Conservation (phyloP, 2,888 invertebrate species). For the Polydrusus cervinus region DNA sequence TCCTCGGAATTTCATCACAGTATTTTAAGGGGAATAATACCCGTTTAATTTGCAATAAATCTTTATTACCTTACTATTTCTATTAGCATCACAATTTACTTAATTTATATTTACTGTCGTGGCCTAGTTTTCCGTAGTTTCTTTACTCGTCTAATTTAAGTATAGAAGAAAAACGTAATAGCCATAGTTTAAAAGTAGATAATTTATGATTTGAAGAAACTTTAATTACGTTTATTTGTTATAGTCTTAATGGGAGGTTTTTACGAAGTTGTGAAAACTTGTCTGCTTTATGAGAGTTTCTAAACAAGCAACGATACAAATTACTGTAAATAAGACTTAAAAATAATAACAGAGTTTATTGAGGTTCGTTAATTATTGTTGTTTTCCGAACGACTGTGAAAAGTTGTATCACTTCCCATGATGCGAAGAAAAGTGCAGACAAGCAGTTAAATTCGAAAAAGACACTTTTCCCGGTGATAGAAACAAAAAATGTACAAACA, state of each 20-base stretch:
- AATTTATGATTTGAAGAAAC: slow-evolving; percentile 19
- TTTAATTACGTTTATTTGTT: slow-evolving; percentile 30
- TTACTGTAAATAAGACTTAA: slow-evolving; percentile 10
- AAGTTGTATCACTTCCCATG: no score
- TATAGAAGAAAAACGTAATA: slow-evolving; percentile 23
- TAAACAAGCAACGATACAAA: slow-evolving; percentile 10
- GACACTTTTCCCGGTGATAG: no score
- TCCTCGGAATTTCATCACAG: no score
- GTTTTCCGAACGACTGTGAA: no score
- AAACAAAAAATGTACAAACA: no score
- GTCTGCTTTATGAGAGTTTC: slow-evolving; percentile 9
- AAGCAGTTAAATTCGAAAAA: no score
- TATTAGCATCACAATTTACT: slow-evolving; percentile 2
- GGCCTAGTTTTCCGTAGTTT: neutral
- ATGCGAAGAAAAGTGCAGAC: no score
- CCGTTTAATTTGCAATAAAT: slow-evolving; percentile 1
- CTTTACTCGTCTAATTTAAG: slow-evolving; percentile 9
- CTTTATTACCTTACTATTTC: slow-evolving; percentile 7
- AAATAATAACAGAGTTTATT: slow-evolving; percentile 3
- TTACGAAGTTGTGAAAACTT: slow-evolving; percentile 25
- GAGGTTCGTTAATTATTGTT: neutral
- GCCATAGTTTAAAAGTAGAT: slow-evolving; percentile 28
- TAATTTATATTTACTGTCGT: slow-evolving; percentile 10
- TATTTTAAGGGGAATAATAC: neutral
- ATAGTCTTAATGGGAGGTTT: slow-evolving; percentile 20